Evolutionary conservation across 2,797 vertebrate genomes (phyloP), one percentile per base, ranked within the genome.

Genomic region (Pseudochirops corinnae): DNA sequence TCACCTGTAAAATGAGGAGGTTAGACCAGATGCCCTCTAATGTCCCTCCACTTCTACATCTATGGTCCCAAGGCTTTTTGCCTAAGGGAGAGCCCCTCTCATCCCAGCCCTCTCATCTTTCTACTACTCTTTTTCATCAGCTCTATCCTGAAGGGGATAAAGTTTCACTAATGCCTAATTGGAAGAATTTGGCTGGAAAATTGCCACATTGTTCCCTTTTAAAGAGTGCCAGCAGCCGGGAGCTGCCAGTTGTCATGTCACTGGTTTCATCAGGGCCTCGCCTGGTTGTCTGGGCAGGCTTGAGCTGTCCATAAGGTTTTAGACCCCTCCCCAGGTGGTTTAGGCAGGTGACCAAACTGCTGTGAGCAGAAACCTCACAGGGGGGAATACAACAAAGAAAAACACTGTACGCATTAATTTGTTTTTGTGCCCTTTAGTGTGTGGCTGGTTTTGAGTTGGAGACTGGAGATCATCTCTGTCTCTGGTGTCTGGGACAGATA

Each of bases 161-260:
- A 97, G 96, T 96, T 98, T 95, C 97, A 92, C 93, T 90, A 74
- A 97, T 97, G 94, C 97, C 96, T 97, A 97, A 96, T 92, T 97
- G 97, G 96, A 90, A 98, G 96, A 97, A 94, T 95, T 97, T 96
- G 96, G 91, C 96, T 98, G 97, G 93, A 94, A 98, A 95, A 92
- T 96, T 96, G 96, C 97, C 95, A 3, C 90, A 18, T 11, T 0
- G 0, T 94, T 98, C 57, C 96, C 97, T 98, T 97, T 94, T 3
- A 96, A 94, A 93, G 94, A 94, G 94, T 95, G 97, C 98, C 98
- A 97, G 97, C 92, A 96, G 93, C 96, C 29, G 1, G 58, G 12
- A 58, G 94, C 95, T 98, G 96, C 96, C 98, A 94, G 91, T 96
- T 96, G 55, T 96, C 91, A 46, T 97, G 97, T 97, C 98, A 97